phyloP scores from a whole-genome alignment of 2,888 invertebrate species.

The Liodrosophila aerea region DNA sequence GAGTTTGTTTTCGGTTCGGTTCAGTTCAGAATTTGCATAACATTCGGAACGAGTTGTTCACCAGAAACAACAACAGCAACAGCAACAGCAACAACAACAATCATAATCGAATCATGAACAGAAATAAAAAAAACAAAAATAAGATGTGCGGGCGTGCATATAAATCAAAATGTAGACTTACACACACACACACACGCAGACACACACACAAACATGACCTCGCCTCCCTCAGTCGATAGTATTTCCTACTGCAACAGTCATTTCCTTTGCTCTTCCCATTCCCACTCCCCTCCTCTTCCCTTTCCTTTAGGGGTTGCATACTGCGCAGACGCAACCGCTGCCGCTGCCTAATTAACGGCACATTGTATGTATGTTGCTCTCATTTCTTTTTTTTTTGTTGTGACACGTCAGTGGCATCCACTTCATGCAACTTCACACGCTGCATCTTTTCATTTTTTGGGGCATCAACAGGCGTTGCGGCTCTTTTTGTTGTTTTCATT shows the following conservation, averaged over 20 bases:
- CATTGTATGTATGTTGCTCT: constrained; percentile 3
- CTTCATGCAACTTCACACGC: constrained; percentile 47
- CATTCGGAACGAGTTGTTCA: constrained; percentile 25
- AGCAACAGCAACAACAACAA: constrained; percentile 24
- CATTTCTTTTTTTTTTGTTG: constrained; percentile 21
- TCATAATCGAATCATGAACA: constrained; percentile 33
- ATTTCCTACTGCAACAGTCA: too few relatives aligned
- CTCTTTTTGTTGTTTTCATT: constrained; percentile 1
- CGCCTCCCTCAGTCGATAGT: constrained; percentile 17
- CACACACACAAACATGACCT: constrained; percentile 15
- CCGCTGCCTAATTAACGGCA: constrained; percentile 41
- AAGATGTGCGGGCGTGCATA: constrained; percentile 80
- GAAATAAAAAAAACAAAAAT: constrained; percentile 34
- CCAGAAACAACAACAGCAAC: constrained; percentile 22
- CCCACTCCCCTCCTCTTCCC: constrained; percentile 25
- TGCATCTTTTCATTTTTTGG: constrained; percentile 38
- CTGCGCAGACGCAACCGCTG: constrained; percentile 44
- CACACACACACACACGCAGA: constrained; percentile 16
- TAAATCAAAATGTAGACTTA: constrained; percentile 81
- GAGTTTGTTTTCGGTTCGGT: constrained; percentile 16
- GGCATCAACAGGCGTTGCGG: not conserved
- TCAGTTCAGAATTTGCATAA: constrained; percentile 46
- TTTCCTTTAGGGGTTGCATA: constrained; percentile 41
- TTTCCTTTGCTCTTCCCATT: not conserved
- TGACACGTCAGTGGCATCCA: constrained; percentile 37